These are phyloP conservation scores for Brachionus rubens DNA, from an alignment of 1,140 invertebrate species.

Conservation along the genomic window DNA sequence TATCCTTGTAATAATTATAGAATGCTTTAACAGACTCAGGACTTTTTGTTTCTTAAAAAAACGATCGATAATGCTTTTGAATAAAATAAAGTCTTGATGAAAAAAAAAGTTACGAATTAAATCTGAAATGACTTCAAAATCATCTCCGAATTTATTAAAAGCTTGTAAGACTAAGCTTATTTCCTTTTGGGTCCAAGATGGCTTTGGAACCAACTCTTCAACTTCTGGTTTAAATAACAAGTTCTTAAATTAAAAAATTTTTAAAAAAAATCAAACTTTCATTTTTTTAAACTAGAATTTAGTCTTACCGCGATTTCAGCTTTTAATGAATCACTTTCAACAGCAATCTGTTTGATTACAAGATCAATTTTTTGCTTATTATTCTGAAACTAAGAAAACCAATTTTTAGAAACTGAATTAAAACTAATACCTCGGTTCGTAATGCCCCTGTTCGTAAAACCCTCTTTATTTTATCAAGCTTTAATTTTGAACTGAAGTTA, in stretches of 20 bases:
- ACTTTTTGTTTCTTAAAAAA: neutral
- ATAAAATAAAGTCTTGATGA: neutral
- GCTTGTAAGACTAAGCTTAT: constrained; percentile 4
- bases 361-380: constrained; percentile 29
- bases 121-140: constrained; percentile 29
- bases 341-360: neutral
- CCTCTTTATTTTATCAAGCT: neutral
- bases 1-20: constrained; percentile 26
- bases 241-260: neutral
- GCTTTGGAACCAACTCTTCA: neutral
- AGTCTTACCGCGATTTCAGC: neutral
- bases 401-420: neutral
- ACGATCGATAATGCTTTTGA: neutral
- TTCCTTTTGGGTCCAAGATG: constrained; percentile 32
- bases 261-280: neutral
- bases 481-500: too few relatives aligned
- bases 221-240: neutral
- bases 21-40: constrained; percentile 20
- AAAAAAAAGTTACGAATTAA: neutral
- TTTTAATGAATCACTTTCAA: constrained; percentile 6
- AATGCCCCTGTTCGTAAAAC: too few relatives aligned
- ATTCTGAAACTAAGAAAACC: neutral
- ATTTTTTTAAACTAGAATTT: neutral
- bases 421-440: neutral
- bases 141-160: constrained; percentile 20